Conservation (phyloP, 2,797 vertebrate genomes). For the Xenopus petersii region DNA sequence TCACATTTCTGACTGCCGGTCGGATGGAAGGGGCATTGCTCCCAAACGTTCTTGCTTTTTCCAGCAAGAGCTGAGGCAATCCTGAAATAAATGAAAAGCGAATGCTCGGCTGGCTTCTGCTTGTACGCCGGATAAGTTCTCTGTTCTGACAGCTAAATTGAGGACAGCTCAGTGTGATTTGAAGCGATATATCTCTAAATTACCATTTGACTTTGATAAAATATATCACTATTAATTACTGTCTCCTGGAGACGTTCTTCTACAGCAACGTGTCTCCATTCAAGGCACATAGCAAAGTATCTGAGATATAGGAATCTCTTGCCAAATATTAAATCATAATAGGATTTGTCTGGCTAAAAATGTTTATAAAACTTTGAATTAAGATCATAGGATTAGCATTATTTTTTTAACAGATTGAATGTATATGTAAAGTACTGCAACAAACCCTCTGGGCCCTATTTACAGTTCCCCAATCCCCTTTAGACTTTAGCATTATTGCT, state of each 20-base stretch:
- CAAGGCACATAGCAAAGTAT: neutral
- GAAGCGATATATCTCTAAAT: conserved; percentile 30
- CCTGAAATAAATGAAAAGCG: accelerated
- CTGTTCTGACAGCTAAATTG: conserved; percentile 32
- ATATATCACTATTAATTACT: conserved; percentile 22
- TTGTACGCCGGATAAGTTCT: conserved; percentile 4
- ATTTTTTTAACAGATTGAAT: no score
- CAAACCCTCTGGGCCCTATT: no score
- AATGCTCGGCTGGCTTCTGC: neutral
- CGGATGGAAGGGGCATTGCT: accelerated
- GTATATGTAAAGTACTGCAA: no score
- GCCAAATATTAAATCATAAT: neutral
- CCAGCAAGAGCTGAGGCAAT: neutral
- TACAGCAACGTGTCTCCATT: conserved; percentile 36
- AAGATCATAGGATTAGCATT: no score
- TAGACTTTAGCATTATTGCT: no score
- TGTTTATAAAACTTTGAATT: no score
- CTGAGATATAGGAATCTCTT: neutral
- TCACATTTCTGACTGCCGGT: neutral
- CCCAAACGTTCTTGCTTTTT: accelerated
- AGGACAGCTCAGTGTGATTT: conserved; percentile 39
- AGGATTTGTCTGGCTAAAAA: neutral
- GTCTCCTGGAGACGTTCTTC: conserved; percentile 8
- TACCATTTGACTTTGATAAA: conserved; percentile 36
- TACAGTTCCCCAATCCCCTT: no score